A percentile compares a stretch with the other conserved stretches of the same genome.
Evolutionary conservation across 2,888 invertebrate genomes (phyloP).

Genomic region (Xylota segnis): DNA sequence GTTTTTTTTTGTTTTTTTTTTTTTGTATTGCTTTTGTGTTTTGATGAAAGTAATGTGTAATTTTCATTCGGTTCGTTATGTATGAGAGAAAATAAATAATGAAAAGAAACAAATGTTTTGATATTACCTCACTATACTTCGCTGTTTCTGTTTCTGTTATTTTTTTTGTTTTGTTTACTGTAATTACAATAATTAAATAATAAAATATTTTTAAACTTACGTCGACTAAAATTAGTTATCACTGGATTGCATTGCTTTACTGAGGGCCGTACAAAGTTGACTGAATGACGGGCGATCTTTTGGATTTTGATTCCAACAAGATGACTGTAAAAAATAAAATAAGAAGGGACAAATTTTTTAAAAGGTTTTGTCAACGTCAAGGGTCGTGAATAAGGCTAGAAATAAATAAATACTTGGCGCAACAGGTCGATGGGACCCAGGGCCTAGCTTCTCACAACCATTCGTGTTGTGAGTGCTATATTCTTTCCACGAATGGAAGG

Average conservation of each 20-base stretch:
- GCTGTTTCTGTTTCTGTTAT: not conserved
- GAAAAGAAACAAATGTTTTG: conserved; percentile 13
- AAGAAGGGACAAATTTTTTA: not conserved
- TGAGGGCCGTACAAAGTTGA: conserved; percentile 83
- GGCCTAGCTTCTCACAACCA: too few species aligned
- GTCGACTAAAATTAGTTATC: conserved; percentile 79
- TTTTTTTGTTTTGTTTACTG: conserved; percentile 3
- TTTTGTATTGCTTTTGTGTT: not conserved
- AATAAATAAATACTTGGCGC: too few species aligned
- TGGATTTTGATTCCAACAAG: conserved; percentile 83
- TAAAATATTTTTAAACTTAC: conserved; percentile 41
- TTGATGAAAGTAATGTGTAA: not conserved
- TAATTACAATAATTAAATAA: conserved; percentile 52
- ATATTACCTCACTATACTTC: not conserved
- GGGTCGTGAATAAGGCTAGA: too few species aligned
- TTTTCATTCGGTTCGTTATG: not conserved
- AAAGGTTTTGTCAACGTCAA: not conserved
- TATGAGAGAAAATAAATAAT: conserved; percentile 40
- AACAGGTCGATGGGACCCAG: too few species aligned
- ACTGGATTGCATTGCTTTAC: conserved; percentile 83
- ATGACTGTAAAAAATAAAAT: conserved; percentile 78
- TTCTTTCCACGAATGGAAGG: too few species aligned
- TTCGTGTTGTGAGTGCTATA: too few species aligned
- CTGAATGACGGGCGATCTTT: conserved; percentile 84
- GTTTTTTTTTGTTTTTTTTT: too few species aligned